These are phyloP conservation scores for Goniozus legneri DNA, from an alignment of 1,140 invertebrate genomes.

Conservation along the genomic window DNA sequence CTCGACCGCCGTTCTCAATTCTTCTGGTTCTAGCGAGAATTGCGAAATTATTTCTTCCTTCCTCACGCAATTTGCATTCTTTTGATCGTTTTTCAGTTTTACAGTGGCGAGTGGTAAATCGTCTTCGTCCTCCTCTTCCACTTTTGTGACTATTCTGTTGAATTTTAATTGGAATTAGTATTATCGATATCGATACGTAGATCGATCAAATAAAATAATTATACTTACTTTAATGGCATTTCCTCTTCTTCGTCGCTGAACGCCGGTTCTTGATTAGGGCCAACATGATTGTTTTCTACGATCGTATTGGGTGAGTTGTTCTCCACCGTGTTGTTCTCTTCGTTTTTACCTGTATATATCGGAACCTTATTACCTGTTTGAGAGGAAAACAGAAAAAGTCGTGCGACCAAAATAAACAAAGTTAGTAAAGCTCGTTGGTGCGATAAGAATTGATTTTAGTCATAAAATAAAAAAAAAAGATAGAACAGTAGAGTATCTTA, in stretches of 20 bases:
- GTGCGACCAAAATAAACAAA: too few species aligned
- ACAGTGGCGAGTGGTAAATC: constrained; percentile 76
- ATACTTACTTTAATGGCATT: constrained; percentile 42
- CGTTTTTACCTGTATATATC: constrained; percentile 55
- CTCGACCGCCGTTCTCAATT: constrained; percentile 64
- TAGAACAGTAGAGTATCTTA: constrained; percentile 18
- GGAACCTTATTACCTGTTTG: constrained; percentile 50
- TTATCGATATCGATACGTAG: not conserved
- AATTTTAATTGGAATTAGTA: not conserved
- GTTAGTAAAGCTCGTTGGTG: constrained; percentile 45
- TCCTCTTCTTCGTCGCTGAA: constrained; percentile 83
- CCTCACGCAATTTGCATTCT: constrained; percentile 42
- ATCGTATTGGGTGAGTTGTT: constrained; percentile 32
- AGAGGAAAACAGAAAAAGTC: constrained; percentile 43
- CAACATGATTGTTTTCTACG: constrained; percentile 54
- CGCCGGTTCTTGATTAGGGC: constrained; percentile 62
- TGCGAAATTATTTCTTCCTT: constrained; percentile 54
- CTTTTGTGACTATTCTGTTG: constrained; percentile 41
- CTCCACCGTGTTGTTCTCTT: constrained; percentile 54
- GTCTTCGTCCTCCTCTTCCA: constrained; percentile 81
- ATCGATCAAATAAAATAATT: not conserved
- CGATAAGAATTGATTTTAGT: constrained; percentile 16
- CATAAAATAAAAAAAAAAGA: not conserved
- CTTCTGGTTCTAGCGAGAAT: constrained; percentile 58
- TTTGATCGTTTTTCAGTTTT: constrained; percentile 52